Percentiles rank a stretch among this genome's conserved stretches.
These are phyloP conservation scores for Acanthopleura granulata DNA, from an alignment of 2,888 invertebrate species.

Conservation along the genomic window DNA sequence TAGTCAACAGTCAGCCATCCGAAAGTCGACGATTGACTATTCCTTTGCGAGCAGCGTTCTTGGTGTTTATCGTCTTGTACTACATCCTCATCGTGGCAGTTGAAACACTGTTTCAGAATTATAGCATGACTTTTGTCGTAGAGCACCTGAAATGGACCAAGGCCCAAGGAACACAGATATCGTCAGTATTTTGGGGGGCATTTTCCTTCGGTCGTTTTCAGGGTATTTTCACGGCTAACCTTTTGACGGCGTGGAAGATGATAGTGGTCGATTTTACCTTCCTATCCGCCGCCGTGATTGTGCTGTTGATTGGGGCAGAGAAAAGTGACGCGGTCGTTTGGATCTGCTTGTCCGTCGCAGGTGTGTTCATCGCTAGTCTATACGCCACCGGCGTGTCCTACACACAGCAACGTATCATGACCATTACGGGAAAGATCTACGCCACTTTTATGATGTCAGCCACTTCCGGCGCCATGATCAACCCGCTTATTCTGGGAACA, in stretches of 20 bases:
- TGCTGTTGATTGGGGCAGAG: conserved; percentile 29
- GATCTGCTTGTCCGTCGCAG: conserved; percentile 35
- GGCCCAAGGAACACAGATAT: conserved; percentile 21
- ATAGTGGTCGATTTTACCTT: conserved; percentile 25
- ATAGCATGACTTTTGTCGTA: conserved; percentile 27
- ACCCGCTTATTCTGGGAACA: conserved; percentile 39
- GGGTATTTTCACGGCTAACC: conserved; percentile 29
- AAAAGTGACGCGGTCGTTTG: conserved; percentile 31
- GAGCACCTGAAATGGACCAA: conserved; percentile 28
- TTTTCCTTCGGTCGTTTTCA: conserved; percentile 26
- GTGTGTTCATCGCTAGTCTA: conserved; percentile 40
- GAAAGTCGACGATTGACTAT: neutral
- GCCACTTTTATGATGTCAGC: conserved; percentile 38
- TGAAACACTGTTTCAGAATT: conserved; percentile 14
- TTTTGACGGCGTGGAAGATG: conserved; percentile 28
- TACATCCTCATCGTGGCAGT: neutral
- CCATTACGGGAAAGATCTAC: conserved; percentile 38
- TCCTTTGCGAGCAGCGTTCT: neutral
- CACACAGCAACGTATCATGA: conserved; percentile 42
- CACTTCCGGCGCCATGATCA: conserved; percentile 35
- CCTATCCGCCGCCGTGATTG: conserved; percentile 20
- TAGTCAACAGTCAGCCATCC: too few relatives aligned
- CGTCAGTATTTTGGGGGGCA: conserved; percentile 27
- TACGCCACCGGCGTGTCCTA: conserved; percentile 43
- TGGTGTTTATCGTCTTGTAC: conserved; percentile 12